Evolutionary conservation across 2,888 invertebrate species (phyloP).

Genomic region (Polydrusus pterygomalis): DNA sequence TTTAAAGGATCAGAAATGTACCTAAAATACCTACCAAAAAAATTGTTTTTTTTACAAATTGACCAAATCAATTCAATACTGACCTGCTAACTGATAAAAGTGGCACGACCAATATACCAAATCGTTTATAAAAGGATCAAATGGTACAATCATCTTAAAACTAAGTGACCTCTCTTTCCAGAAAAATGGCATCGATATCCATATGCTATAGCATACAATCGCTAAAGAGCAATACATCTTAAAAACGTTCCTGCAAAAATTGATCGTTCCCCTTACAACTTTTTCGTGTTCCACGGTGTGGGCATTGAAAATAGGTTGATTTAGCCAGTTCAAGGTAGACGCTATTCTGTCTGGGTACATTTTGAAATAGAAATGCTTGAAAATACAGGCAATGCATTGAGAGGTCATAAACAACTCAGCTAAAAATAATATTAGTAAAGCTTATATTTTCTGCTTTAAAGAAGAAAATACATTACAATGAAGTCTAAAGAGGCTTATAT

Average conservation of each 20-base stretch:
- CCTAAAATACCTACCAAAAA: too few relatives aligned
- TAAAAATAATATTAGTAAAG: background rate
- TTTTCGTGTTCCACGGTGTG: background rate
- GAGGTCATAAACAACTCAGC: conserved; percentile 4
- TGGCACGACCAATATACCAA: background rate
- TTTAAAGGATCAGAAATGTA: too few relatives aligned
- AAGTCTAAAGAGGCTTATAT: too few relatives aligned
- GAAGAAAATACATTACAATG: too few relatives aligned
- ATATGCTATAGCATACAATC: background rate
- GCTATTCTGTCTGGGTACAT: conserved; percentile 19
- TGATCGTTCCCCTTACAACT: background rate
- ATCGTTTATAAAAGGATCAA: conserved; percentile 1
- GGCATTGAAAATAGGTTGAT: conserved; percentile 4
- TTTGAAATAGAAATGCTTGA: conserved; percentile 10
- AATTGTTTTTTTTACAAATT: too few relatives aligned
- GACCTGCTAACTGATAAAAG: conserved; percentile 7
- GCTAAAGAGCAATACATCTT: background rate
- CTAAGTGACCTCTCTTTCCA: conserved; percentile 11
- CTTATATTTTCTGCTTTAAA: too few relatives aligned
- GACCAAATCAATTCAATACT: background rate
- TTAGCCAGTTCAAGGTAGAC: background rate
- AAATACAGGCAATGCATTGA: conserved; percentile 5
- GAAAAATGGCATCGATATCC: conserved; percentile 13
- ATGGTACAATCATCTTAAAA: conserved; percentile 8
- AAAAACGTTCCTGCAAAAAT: conserved; percentile 9